Conservation (phyloP, 1,140 invertebrate species). For the Bombus superbus region DNA sequence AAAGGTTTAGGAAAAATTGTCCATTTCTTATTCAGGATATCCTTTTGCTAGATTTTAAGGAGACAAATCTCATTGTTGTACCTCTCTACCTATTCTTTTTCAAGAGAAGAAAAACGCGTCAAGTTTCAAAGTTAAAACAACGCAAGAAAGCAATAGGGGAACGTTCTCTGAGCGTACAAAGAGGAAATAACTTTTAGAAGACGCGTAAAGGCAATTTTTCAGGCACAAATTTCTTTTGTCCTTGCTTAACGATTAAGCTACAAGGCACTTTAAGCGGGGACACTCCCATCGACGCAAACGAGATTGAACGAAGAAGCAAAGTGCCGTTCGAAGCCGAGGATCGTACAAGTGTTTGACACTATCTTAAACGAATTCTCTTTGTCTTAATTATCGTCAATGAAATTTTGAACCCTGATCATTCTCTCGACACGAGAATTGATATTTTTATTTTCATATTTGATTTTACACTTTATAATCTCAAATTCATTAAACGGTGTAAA, state of each 20-base stretch:
- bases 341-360: not conserved
- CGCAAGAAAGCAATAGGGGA: not conserved
- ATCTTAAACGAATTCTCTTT: not conserved
- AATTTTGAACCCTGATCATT: not conserved
- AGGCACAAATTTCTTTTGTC: not conserved
- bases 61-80: not conserved
- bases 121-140: not conserved
- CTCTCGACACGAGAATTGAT: not conserved
- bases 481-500: not conserved
- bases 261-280: not conserved
- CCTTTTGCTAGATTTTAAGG: not conserved
- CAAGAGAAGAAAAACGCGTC: not conserved
- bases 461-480: not conserved
- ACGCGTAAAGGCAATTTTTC: conserved; percentile 27
- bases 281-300: not conserved
- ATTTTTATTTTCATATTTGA: not conserved
- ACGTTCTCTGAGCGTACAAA: not conserved
- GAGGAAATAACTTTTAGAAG: conserved; percentile 4
- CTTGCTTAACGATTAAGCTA: not conserved
- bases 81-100: no score
- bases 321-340: not conserved
- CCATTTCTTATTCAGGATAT: not conserved
- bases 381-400: not conserved
- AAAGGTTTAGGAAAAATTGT: no score
- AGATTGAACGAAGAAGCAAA: not conserved